Conservation (phyloP, 2,113 vertebrate genomes). For the Paracanthobrama guichenoti region DNA sequence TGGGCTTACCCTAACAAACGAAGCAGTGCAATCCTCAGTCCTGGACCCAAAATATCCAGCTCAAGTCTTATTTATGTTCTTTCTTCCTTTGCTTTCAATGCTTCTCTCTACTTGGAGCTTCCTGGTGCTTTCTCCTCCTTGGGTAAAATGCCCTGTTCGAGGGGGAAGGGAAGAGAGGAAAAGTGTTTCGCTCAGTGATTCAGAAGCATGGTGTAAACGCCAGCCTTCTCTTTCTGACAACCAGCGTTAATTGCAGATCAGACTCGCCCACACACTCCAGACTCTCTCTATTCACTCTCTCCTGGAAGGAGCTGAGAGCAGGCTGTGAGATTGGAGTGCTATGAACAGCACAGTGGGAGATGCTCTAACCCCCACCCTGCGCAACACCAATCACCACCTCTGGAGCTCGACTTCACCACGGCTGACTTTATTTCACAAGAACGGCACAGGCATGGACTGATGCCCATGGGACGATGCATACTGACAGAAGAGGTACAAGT, state of each 20-base stretch:
- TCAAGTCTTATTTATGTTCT: conserved; percentile 66
- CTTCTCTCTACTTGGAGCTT: conserved; percentile 50
- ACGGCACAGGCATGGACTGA: neutral
- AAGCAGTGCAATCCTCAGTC: conserved; percentile 66
- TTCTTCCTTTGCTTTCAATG: conserved; percentile 61
- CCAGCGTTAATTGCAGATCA: conserved; percentile 80
- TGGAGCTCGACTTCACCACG: conserved; percentile 29
- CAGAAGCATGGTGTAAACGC: conserved; percentile 76
- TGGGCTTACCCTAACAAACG: conserved; percentile 66
- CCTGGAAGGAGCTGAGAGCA: conserved; percentile 72
- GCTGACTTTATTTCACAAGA: conserved; percentile 42
- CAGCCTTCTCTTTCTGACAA: conserved; percentile 78
- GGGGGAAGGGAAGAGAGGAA: conserved; percentile 59
- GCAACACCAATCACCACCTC: conserved; percentile 40
- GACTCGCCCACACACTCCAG: conserved; percentile 78
- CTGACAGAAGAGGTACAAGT: neutral
- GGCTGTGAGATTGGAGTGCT: conserved; percentile 73
- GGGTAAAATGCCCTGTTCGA: conserved; percentile 69
- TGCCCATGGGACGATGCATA: conserved; percentile 10
- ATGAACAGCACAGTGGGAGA: conserved; percentile 73
- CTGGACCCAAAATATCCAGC: conserved; percentile 66
- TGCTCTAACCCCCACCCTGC: conserved; percentile 64
- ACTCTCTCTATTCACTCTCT: conserved; percentile 67
- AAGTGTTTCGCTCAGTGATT: conserved; percentile 76
- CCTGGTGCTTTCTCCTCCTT: conserved; percentile 55